Evolutionary conservation across 2,797 vertebrate genomes (phyloP).

Genomic region (Australoheros facetus): DNA sequence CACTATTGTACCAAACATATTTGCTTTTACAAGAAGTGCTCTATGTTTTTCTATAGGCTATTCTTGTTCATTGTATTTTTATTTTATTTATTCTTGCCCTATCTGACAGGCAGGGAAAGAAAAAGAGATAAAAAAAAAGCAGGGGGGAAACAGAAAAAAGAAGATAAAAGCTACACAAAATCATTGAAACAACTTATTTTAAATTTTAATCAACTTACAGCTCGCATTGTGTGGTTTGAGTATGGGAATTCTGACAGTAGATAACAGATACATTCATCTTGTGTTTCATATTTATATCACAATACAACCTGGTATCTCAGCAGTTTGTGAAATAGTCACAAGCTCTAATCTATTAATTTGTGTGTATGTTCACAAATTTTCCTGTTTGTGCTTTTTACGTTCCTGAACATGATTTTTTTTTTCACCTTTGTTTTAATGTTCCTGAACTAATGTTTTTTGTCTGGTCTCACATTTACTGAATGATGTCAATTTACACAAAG

Average conservation of each 20-base stretch:
- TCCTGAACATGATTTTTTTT: neutral
- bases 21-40: no score
- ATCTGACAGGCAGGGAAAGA: no score
- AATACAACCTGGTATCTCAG: neutral
- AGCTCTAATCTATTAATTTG: neutral
- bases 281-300: neutral
- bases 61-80: no score
- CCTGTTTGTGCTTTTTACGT: neutral
- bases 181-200: neutral
- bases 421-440: neutral
- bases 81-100: no score
- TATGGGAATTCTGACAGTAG: neutral
- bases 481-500: neutral
- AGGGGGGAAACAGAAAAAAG: no score
- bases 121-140: no score
- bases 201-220: rapidly evolving
- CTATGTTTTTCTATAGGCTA: no score
- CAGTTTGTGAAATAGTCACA: neutral
- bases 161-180: no score
- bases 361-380: neutral
- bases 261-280: neutral
- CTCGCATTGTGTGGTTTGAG: neutral
- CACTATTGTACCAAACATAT: no score
- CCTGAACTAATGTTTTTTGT: neutral
- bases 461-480: neutral